Conservation (phyloP, 2,113 vertebrate species). For the Jaculus jaculus region DNA sequence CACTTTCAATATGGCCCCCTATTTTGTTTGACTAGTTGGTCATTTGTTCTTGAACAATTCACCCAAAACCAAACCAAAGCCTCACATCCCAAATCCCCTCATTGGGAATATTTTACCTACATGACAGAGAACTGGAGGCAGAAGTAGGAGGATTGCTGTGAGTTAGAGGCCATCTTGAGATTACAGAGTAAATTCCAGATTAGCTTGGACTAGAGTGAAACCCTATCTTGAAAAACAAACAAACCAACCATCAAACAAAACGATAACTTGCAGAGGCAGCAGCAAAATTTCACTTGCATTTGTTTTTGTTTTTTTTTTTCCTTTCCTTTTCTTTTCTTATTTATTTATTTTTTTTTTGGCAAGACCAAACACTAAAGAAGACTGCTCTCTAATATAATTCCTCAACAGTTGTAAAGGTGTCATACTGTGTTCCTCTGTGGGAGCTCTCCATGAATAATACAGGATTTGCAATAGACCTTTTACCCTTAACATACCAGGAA, state of each 20-base stretch:
- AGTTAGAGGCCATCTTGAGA: too few species aligned
- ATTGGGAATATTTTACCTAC: background rate
- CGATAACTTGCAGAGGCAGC: background rate
- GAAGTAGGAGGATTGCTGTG: too few species aligned
- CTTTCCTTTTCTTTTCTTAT: too few species aligned
- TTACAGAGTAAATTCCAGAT: too few species aligned
- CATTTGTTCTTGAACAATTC: slow-evolving; percentile 6
- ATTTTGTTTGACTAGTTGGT: slow-evolving; percentile 28
- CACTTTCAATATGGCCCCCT: background rate
- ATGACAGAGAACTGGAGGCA: background rate
- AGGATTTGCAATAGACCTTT: slow-evolving; percentile 71
- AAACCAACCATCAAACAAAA: too few species aligned
- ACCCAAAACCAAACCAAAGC: slow-evolving; percentile 26
- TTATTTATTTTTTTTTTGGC: background rate
- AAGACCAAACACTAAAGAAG: background rate
- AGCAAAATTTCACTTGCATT: background rate
- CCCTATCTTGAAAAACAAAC: too few species aligned
- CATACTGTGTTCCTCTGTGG: slow-evolving; percentile 28
- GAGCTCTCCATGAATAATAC: slow-evolving; percentile 71
- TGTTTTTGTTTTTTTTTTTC: background rate
- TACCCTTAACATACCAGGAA: slow-evolving; percentile 57
- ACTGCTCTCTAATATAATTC: background rate
- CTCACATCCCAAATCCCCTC: background rate
- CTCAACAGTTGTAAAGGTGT: slow-evolving; percentile 34
- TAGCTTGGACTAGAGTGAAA: too few species aligned